A percentile compares a stretch with the other conserved stretches of the same genome.
Evolutionary conservation across 2,113 vertebrate species (phyloP).

Genomic region (Megalops atlanticus): DNA sequence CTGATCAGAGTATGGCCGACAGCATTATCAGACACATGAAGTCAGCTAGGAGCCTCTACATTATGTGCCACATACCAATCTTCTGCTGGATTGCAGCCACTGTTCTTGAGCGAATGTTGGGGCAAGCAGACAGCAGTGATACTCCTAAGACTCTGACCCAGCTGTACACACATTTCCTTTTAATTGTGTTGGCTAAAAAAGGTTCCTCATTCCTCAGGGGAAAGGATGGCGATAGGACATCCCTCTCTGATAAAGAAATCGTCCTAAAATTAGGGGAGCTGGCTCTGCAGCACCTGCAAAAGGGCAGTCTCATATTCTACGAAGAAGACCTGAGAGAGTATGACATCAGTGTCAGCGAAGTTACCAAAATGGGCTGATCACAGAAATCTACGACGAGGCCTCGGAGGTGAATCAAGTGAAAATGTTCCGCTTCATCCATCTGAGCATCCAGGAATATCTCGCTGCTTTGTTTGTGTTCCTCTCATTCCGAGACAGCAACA

Average conservation of each 20-base stretch:
- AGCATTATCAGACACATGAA: constrained; percentile 37
- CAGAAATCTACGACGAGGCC: too few relatives aligned
- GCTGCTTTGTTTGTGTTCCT: too few relatives aligned
- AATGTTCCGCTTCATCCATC: too few relatives aligned
- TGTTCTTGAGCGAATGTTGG: constrained; percentile 10
- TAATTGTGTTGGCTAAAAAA: constrained; percentile 29
- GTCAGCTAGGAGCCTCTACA: constrained; percentile 42
- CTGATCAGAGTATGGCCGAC: neutral
- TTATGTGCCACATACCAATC: constrained; percentile 42
- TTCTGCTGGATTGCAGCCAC: constrained; percentile 42
- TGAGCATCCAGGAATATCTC: constrained; percentile 3
- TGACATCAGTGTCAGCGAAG: constrained; percentile 17
- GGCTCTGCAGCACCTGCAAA: constrained; percentile 23
- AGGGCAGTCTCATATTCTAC: constrained; percentile 25
- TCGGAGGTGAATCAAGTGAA: too few relatives aligned
- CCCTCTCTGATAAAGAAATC: constrained; percentile 26
- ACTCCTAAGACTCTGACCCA: constrained; percentile 9
- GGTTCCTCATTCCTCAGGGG: constrained; percentile 34
- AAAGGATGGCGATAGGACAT: neutral
- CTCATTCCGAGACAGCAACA: too few relatives aligned
- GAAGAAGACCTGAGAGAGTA: constrained; percentile 34
- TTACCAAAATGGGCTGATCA: too few relatives aligned
- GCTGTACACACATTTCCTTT: constrained; percentile 21
- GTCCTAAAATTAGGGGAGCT: constrained; percentile 38
- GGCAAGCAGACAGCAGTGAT: neutral